Percentiles rank a stretch among this genome's conserved stretches.
Evolutionary conservation across 2,888 invertebrate species (phyloP).

Genomic region (Cremastobaeus sp.): DNA sequence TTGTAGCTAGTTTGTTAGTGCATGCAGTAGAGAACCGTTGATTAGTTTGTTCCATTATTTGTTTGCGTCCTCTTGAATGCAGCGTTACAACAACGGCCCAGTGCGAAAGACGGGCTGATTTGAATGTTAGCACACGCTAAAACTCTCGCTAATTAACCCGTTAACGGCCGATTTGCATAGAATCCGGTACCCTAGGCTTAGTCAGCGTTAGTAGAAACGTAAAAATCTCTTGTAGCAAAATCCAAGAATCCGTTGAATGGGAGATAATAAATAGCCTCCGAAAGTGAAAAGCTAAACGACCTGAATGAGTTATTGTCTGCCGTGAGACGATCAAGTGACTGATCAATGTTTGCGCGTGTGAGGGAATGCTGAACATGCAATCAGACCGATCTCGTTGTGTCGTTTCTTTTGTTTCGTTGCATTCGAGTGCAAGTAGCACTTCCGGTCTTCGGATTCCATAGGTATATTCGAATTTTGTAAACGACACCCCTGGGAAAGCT

Average conservation of each 20-base stretch:
- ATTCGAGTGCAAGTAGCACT: constrained; percentile 2
- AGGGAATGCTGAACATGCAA: constrained; percentile 11
- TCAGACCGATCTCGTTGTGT: constrained; percentile 19
- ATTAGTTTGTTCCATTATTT: constrained; percentile 12
- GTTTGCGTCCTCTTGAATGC: no score
- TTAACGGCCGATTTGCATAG: constrained; percentile 21
- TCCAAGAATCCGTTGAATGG: no score
- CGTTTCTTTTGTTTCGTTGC: constrained; percentile 5
- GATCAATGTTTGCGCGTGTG: constrained; percentile 13
- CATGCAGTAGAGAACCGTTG: no score
- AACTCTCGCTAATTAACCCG: constrained; percentile 31
- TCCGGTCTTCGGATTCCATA: constrained; percentile 4
- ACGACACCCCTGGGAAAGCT: constrained; percentile 17
- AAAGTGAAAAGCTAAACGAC: no score
- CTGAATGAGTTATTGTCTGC: background rate
- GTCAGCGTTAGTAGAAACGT: no score
- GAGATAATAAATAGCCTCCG: no score
- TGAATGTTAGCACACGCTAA: constrained; percentile 33
- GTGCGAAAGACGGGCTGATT: constrained; percentile 20
- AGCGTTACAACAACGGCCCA: no score
- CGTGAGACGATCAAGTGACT: constrained; percentile 7
- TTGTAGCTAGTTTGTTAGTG: no score
- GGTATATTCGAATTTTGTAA: constrained; percentile 1
- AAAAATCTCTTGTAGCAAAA: no score
- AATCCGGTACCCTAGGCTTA: constrained; percentile 16